These are phyloP conservation scores for Caenorhabditis macrosperma DNA, from an alignment of 2,888 invertebrate species.

Conservation along the genomic window DNA sequence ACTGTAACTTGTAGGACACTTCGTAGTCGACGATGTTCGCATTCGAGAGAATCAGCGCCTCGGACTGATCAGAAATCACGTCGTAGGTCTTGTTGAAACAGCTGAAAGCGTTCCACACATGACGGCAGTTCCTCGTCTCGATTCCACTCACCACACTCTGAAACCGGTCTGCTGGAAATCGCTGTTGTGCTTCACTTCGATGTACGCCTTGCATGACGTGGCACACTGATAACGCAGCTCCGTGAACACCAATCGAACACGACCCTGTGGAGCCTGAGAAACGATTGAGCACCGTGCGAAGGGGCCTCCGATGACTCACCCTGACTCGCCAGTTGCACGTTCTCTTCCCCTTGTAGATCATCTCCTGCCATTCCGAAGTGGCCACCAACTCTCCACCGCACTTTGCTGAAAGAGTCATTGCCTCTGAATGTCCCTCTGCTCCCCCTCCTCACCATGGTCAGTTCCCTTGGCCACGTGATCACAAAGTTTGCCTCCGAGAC, in stretches of 20 bases:
- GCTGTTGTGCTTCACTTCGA: slow-evolving; percentile 77
- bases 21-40: slow-evolving; percentile 66
- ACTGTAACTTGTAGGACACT: slow-evolving; percentile 53
- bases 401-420: slow-evolving; percentile 44
- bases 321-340: slow-evolving; percentile 76
- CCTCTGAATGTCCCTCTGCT: not conserved
- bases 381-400: slow-evolving; percentile 76
- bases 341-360: slow-evolving; percentile 76
- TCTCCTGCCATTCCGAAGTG: slow-evolving; percentile 74
- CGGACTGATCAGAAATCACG: slow-evolving; percentile 76
- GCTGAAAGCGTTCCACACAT: slow-evolving; percentile 56
- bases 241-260: slow-evolving; percentile 72
- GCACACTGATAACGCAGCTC: slow-evolving; percentile 74
- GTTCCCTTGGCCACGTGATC: slow-evolving; percentile 52
- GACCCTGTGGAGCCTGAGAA: slow-evolving; percentile 60
- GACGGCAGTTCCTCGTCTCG: not conserved
- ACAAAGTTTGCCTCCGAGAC: slow-evolving; percentile 64
- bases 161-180: slow-evolving; percentile 79
- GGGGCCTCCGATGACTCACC: slow-evolving; percentile 36
- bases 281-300: too few species aligned
- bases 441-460: slow-evolving; percentile 51
- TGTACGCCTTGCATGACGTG: slow-evolving; percentile 74
- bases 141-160: slow-evolving; percentile 71
- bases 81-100: slow-evolving; percentile 74
- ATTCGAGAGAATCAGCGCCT: slow-evolving; percentile 73